Percentiles rank a stretch among this genome's conserved stretches.
phyloP scores from a whole-genome alignment of 2,888 invertebrate species.

The Dascillus cervinus region DNA sequence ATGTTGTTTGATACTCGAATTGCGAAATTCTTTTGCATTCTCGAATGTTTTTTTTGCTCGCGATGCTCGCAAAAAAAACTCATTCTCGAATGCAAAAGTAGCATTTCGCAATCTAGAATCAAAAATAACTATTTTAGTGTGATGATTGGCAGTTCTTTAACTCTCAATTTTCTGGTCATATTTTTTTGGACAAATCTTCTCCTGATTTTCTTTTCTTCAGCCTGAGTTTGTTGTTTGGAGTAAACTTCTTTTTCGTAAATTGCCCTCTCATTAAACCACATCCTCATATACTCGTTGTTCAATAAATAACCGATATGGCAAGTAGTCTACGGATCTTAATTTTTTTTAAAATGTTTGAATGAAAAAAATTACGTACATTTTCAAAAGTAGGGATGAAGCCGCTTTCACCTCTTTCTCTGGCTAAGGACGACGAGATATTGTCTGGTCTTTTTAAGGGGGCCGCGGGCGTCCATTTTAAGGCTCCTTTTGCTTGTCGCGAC shows the following conservation, averaged over 20 bases:
- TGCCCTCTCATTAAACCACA: conserved; percentile 51
- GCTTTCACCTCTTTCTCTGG: conserved; percentile 24
- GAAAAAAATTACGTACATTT: conserved; percentile 45
- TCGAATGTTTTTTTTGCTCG: no score
- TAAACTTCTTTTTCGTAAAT: conserved; percentile 49
- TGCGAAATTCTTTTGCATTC: no score
- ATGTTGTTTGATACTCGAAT: no score
- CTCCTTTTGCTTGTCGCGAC: no score
- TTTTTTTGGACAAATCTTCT: conserved; percentile 30
- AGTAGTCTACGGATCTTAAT: no score
- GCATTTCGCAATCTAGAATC: no score
- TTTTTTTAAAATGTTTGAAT: no score
- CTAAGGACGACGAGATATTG: conserved; percentile 50
- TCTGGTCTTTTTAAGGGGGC: conserved; percentile 43
- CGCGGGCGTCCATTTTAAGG: conserved; percentile 49
- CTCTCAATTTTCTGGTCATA: conserved; percentile 18
- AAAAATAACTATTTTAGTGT: conserved; percentile 15
- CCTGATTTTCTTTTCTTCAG: conserved; percentile 42
- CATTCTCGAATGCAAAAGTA: no score
- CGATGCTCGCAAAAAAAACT: no score
- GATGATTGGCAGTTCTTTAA: conserved; percentile 18
- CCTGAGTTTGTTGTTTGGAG: conserved; percentile 45
- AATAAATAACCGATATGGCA: conserved; percentile 45
- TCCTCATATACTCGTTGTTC: conserved; percentile 50
- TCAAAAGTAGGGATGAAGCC: conserved; percentile 48